phyloP scores from a whole-genome alignment of 2,797 vertebrate genomes.

The Nothura maculosa region DNA sequence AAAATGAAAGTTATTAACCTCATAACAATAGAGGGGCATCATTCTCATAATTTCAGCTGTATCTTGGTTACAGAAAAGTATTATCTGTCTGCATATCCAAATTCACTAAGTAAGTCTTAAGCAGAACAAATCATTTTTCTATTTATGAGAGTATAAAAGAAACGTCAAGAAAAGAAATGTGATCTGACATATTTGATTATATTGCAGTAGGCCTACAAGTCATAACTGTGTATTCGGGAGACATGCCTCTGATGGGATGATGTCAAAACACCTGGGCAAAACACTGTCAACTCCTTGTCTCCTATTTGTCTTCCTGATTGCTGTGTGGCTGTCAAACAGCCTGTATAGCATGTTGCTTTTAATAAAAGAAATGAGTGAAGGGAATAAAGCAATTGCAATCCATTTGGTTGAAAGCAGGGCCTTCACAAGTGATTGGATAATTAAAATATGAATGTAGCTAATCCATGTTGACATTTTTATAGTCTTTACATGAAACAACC shows the following conservation, averaged over 20 bases:
- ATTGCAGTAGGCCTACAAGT: slow-evolving; percentile 6
- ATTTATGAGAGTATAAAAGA: neutral
- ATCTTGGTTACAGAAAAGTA: neutral
- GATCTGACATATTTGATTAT: slow-evolving; percentile 20
- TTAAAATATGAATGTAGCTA: slow-evolving; percentile 77
- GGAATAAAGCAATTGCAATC: slow-evolving; percentile 33
- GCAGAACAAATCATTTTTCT: neutral
- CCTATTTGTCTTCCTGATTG: neutral
- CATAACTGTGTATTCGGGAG: slow-evolving; percentile 2
- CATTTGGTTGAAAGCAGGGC: slow-evolving; percentile 36
- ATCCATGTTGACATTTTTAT: slow-evolving; percentile 79
- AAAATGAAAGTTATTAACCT: neutral
- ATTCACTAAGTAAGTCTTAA: neutral
- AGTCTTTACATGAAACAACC: slow-evolving; percentile 76
- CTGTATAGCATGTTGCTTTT: neutral
- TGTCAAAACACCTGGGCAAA: slow-evolving; percentile 59
- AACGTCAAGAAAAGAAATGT: neutral
- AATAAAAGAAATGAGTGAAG: slow-evolving; percentile 57
- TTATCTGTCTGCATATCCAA: neutral
- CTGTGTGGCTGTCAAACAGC: neutral
- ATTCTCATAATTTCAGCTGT: neutral
- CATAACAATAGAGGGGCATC: neutral
- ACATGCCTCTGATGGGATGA: neutral
- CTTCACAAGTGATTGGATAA: slow-evolving; percentile 72
- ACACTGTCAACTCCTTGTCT: slow-evolving; percentile 54